Conservation (phyloP, 2,113 vertebrate genomes). For the Gymnorhina tibicen region DNA sequence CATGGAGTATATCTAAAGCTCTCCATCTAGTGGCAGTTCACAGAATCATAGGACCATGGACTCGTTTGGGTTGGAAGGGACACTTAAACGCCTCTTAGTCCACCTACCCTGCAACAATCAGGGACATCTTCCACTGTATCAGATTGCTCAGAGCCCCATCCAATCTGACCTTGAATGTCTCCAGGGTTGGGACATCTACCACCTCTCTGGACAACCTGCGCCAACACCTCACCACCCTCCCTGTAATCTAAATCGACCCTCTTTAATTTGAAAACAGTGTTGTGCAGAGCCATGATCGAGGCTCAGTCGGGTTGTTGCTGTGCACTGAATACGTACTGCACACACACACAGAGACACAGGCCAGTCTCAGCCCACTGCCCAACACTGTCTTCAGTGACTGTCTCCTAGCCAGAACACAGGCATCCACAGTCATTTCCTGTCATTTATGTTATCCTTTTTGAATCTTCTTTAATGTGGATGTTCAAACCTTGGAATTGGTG, state of each 20-base stretch:
- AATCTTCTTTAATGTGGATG: not conserved
- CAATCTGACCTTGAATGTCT: not conserved
- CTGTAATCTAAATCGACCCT: not conserved
- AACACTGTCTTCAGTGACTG: not conserved
- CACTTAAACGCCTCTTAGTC: not conserved
- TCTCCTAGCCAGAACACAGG: not conserved
- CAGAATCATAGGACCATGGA: not conserved
- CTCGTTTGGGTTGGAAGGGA: not conserved
- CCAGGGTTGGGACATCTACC: not conserved
- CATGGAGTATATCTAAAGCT: not conserved
- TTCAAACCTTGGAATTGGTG: not conserved
- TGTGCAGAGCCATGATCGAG: not conserved
- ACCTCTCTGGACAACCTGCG: not conserved
- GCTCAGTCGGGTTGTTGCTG: not conserved
- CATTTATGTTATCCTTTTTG: not conserved
- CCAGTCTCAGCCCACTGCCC: not conserved
- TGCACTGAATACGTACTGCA: fast-evolving
- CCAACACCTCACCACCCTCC: not conserved
- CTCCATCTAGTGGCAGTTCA: constrained; percentile 50
- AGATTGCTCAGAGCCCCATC: not conserved
- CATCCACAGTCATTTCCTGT: not conserved
- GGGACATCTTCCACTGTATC: not conserved
- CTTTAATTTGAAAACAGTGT: not conserved
- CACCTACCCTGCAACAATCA: not conserved
- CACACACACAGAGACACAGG: fast-evolving